These are phyloP conservation scores for Neoaliturus tenellus DNA, from an alignment of 2,888 invertebrate species.

Conservation along the genomic window DNA sequence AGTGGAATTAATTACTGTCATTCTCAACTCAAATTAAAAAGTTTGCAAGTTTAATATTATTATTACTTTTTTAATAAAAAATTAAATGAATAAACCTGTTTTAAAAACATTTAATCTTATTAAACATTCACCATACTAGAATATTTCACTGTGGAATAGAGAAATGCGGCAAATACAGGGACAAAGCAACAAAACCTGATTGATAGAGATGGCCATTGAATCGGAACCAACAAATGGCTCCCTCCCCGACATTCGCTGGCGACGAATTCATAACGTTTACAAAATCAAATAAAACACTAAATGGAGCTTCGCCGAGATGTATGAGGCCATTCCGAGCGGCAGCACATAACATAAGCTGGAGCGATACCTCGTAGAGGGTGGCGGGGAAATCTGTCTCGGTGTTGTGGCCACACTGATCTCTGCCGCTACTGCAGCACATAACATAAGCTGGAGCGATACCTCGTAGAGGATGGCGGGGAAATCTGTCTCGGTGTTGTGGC, in stretches of 20 bases:
- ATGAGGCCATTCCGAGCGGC: not conserved
- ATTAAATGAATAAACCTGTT: no score
- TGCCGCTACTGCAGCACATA: no score
- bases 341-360: not conserved
- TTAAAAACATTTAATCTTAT: no score
- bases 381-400: not conserved
- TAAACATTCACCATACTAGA: no score
- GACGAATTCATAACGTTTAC: conserved; percentile 32
- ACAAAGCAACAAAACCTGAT: not conserved
- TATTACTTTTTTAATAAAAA: no score
- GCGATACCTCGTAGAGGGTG: not conserved
- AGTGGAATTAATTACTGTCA: no score
- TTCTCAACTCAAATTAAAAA: no score
- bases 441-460: no score
- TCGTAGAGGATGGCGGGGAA: no score
- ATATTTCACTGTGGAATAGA: no score
- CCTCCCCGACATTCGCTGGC: not conserved
- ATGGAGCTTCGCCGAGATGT: conserved; percentile 20
- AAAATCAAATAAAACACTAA: conserved; percentile 27
- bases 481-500: no score
- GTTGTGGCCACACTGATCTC: not conserved
- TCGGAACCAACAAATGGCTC: conserved; percentile 8
- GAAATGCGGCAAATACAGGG: conserved; percentile 20
- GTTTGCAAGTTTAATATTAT: no score
- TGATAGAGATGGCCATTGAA: not conserved